Evolutionary conservation across 1,140 invertebrate genomes (phyloP).

Genomic region (Caligus rogercresseyi): DNA sequence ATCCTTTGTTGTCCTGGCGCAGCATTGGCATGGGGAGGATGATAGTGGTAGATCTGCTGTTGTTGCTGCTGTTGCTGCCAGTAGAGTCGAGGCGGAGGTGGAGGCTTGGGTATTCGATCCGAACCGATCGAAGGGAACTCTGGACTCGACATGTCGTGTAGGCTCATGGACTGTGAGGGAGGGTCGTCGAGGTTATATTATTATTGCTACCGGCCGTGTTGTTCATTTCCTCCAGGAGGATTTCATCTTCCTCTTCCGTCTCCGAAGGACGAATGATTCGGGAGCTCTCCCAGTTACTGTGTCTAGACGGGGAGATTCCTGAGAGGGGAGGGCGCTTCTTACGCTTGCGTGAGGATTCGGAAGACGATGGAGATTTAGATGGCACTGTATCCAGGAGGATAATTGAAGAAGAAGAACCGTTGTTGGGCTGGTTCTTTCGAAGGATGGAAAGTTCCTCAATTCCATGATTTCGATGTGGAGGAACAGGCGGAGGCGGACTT

Average conservation of each 20-base stretch:
- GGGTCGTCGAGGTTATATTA: neutral
- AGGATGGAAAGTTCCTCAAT: neutral
- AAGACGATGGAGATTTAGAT: slow-evolving; percentile 13
- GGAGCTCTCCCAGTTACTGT: neutral
- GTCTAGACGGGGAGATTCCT: neutral
- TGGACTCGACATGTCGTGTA: slow-evolving; percentile 4
- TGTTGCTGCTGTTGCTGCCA: slow-evolving; percentile 10
- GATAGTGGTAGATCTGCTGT: neutral
- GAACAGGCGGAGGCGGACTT: neutral
- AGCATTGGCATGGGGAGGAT: neutral
- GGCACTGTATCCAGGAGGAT: neutral
- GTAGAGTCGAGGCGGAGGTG: slow-evolving; percentile 5
- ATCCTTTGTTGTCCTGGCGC: neutral
- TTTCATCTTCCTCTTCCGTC: neutral
- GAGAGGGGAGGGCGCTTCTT: neutral
- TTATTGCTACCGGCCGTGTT: neutral
- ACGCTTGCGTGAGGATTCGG: slow-evolving; percentile 8
- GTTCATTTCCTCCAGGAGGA: too few relatives aligned
- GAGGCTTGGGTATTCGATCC: slow-evolving; percentile 7
- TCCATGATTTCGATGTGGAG: neutral
- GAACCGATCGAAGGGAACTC: slow-evolving; percentile 5
- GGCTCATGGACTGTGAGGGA: neutral
- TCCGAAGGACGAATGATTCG: neutral
- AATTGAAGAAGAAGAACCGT: neutral
- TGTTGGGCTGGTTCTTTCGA: neutral